Base-by-base conservation (phyloP, 53 echinoderm and acorn worm species). In the Temnopleurus reevesii region DNA sequence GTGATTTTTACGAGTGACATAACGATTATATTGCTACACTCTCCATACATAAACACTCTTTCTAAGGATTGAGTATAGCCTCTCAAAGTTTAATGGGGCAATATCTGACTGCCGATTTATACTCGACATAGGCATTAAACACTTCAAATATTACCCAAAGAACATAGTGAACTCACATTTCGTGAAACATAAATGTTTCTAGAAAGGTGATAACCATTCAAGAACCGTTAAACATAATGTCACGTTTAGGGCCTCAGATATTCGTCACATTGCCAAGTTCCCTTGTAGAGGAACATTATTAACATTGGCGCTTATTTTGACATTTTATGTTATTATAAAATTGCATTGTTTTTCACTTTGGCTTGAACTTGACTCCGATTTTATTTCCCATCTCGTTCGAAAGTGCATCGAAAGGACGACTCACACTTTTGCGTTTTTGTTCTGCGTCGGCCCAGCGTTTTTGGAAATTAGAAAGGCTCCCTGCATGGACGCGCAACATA, bases 61-160 rank as follows among this genome's bases (percentile, higher is more conserved):
- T 41, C 41, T 34, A 8, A 6, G 41, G 41, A 41, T 4, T n/a
- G 41, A n/a, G 7, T 1, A 19, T 41, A 21, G 36, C 41, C 41
- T 21, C 41, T 21, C 41, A 71, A 71, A 71, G 71, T 71, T 71
- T 71, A 71, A 71, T 71, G 71, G 71, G 71, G 71, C 71, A 71
- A 43, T 71, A 26, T 41, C 8, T 38, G 71, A 71, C 71, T 71
- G 36, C 41, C 41, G 71, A n/a, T 71, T 71, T 71, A n/a, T n/a
- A 41, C 41, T 36, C n/a, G n/a, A 6, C 5, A 41, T 4, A 41
- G 36, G 41, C 71, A 71, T 71, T 71, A 71, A 71, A 71, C 71
- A 71, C 71, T 71, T 71, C 41, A 71, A 6, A 71, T 41, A 71
- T 17, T 41, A 30, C 71, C 71, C 71, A n/a, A 23, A 5, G 41